phyloP scores from a whole-genome alignment of 2,888 invertebrate species.

The Cenopis cana region DNA sequence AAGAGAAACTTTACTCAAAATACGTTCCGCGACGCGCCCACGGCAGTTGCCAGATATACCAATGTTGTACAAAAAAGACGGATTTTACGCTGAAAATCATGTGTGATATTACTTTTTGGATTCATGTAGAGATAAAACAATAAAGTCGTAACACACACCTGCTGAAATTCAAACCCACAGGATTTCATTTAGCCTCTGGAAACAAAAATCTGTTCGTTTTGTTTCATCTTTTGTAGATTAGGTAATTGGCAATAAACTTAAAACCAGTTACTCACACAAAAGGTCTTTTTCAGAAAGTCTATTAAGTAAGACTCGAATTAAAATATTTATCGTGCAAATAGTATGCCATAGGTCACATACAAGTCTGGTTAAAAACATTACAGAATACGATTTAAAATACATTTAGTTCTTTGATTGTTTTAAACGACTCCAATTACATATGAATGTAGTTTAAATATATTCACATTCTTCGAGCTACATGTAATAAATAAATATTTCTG shows the following conservation, averaged over 20 bases:
- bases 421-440: too few species aligned
- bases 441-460: too few species aligned
- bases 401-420: too few species aligned
- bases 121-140: not conserved
- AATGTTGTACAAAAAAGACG: not conserved
- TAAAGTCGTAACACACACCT: conserved; percentile 9
- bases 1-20: not conserved
- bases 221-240: not conserved
- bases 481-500: too few species aligned
- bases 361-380: too few species aligned
- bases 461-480: too few species aligned
- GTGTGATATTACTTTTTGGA: not conserved
- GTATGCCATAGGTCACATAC: too few species aligned
- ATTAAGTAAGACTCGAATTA: too few species aligned
- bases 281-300: not conserved
- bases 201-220: not conserved
- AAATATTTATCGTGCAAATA: too few species aligned
- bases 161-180: not conserved
- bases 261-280: not conserved
- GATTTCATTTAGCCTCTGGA: not conserved
- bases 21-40: conserved; percentile 5
- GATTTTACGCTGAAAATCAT: not conserved
- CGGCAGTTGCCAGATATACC: conserved; percentile 3
- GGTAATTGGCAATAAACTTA: not conserved
- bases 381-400: too few species aligned